phyloP scores from a whole-genome alignment of 2,113 vertebrate genomes.

The Mesembrinibis cayennensis region DNA sequence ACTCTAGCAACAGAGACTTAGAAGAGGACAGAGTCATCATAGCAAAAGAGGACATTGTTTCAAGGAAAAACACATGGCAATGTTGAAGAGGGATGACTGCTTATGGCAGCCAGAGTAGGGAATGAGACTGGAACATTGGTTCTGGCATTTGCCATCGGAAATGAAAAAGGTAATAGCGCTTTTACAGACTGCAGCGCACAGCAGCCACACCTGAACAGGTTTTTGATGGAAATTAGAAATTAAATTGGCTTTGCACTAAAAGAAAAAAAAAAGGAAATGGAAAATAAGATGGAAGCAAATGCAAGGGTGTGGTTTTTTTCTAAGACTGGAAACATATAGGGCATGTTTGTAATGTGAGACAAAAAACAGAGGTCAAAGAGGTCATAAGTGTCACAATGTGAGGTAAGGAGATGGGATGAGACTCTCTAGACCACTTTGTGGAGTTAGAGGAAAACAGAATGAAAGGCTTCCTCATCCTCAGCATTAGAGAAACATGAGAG shows the following conservation, averaged over 20 bases:
- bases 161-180: not conserved
- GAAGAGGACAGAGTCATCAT: not conserved
- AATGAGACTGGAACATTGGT: not conserved
- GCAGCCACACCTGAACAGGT: not conserved
- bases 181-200: not conserved
- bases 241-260: not conserved
- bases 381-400: not conserved
- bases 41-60: not conserved
- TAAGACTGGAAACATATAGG: not conserved
- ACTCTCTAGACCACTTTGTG: not conserved
- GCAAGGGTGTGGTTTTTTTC: not conserved
- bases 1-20: not conserved
- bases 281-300: not conserved
- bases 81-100: not conserved
- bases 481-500: not conserved
- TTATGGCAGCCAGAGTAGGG: not conserved
- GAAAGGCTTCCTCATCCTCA: not conserved
- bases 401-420: not conserved
- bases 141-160: not conserved
- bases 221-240: conserved; percentile 18
- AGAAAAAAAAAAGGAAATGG: not conserved
- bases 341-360: not conserved
- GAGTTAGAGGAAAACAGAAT: not conserved
- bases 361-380: not conserved
- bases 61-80: not conserved